phyloP scores from a whole-genome alignment of 2,113 vertebrate genomes.

The Chionodraco myersi region DNA sequence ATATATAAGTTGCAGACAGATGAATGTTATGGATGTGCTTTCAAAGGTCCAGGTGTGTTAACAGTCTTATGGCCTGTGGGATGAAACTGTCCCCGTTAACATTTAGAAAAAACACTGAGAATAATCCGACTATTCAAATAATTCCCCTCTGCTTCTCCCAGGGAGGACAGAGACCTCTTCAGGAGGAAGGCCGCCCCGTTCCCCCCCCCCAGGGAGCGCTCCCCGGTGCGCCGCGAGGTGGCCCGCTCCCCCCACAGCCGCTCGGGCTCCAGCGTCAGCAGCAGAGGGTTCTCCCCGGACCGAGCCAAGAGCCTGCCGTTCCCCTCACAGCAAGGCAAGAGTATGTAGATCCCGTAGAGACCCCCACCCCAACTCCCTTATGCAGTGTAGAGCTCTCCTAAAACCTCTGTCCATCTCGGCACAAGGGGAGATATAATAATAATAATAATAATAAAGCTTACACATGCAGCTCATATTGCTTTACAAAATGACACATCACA shows the following conservation, averaged over 20 bases:
- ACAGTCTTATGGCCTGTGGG: too few species aligned
- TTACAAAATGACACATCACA: too few species aligned
- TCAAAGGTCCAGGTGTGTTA: too few species aligned
- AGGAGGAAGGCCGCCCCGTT: conserved; percentile 88
- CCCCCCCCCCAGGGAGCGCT: conserved; percentile 89
- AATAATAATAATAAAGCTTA: too few species aligned
- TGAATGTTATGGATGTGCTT: too few species aligned
- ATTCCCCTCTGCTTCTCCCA: conserved; percentile 59
- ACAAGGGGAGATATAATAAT: neutral
- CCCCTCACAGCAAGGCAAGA: conserved; percentile 89
- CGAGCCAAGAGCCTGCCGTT: conserved; percentile 89
- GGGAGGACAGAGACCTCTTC: conserved; percentile 88
- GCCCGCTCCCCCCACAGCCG: conserved; percentile 94
- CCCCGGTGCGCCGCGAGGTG: conserved; percentile 89
- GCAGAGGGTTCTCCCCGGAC: conserved; percentile 95
- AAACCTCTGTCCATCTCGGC: neutral
- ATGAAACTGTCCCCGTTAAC: neutral
- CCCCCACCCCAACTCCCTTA: neutral
- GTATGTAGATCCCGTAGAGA: conserved; percentile 81
- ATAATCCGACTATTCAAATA: neutral
- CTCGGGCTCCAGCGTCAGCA: conserved; percentile 96
- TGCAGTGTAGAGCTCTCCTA: neutral
- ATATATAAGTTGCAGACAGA: too few species aligned
- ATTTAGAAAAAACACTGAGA: neutral
- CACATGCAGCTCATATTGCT: too few species aligned